Base-by-base conservation (phyloP, 2,113 vertebrate species). In the Ascaphus truei region DNA sequence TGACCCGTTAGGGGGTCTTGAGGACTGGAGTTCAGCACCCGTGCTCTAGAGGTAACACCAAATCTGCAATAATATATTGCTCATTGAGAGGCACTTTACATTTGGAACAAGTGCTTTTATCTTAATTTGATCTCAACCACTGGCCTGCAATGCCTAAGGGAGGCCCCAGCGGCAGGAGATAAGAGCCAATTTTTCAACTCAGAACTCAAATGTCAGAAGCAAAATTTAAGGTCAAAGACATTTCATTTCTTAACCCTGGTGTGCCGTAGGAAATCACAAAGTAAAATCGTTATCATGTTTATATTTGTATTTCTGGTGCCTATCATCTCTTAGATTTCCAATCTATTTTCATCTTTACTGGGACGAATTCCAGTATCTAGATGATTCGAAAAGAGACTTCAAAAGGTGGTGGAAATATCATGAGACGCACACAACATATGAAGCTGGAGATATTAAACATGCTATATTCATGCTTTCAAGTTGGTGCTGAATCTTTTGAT, bases 201-300 rank as follows among this genome's bases (percentile, higher is more conserved):
- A 7, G 55, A 68, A 59, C 43, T 68, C n/a, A 59, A 68, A 68
- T 68, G 66, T 68, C 55, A 59, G 30, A 29, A 39, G 55, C n/a
- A 27, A 47, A 16, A 55, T 68, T 47, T 59, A 3, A 41, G 66
- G 66, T 59, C 66, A 57, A 68, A 68, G 53, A 16, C 33, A 20
- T 60, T 26, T 20, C 22, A 47, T 34, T 45, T 47, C 30, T 68
- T n/a, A 34, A 23, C 22, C 31, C 29, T 59, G 58, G 33, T 37
- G 37, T 37, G 55, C 66, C 55, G 22, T n/a, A 55, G 39, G 55
- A 68, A 68, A 59, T 68, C 31, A 61, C 31, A 69, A 45, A 69
- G 57, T 45, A 41, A 69, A 60, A 52, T 69, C 23, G 41, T 57
- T 69, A 37, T 69, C 34, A 69, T 61, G 33, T 51, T 51, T 39